Percentiles rank a stretch among this genome's conserved stretches.
phyloP scores from a whole-genome alignment of 2,797 vertebrate genomes.

The Oreortyx pictus region DNA sequence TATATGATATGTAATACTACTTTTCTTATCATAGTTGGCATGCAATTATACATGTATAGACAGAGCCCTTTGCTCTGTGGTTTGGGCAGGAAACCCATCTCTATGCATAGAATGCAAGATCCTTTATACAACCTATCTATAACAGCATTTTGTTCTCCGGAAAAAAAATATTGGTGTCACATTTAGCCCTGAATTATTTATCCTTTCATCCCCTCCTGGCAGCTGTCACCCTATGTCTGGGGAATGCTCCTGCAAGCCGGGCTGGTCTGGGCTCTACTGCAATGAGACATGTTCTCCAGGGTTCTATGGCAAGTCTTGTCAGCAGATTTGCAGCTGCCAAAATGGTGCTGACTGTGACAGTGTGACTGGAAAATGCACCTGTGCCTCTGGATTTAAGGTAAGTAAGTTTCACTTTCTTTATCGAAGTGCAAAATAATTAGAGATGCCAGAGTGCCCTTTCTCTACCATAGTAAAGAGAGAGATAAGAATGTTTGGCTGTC shows the following conservation, averaged over 20 bases:
- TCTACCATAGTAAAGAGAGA: background rate
- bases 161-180: conserved; percentile 1
- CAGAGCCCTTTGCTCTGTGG: background rate
- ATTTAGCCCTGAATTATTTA: conserved; percentile 69
- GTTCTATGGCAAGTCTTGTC: conserved; percentile 91
- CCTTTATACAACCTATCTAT: background rate
- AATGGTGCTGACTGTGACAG: conserved; percentile 96
- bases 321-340: conserved; percentile 93
- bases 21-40: background rate
- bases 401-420: conserved; percentile 35
- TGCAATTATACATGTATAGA: background rate
- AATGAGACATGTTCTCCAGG: conserved; percentile 94
- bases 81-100: background rate
- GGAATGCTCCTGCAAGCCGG: conserved; percentile 90
- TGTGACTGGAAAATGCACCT: conserved; percentile 90
- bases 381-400: conserved; percentile 96
- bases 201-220: conserved; percentile 72
- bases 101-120: background rate
- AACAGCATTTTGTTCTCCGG: background rate
- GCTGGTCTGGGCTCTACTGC: conserved; percentile 96
- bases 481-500: background rate
- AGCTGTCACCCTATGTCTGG: conserved; percentile 99
- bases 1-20: background rate
- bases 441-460: background rate
- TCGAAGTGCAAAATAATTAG: background rate